phyloP scores from a whole-genome alignment of 2,113 vertebrate species.

The Alosa alosa region DNA sequence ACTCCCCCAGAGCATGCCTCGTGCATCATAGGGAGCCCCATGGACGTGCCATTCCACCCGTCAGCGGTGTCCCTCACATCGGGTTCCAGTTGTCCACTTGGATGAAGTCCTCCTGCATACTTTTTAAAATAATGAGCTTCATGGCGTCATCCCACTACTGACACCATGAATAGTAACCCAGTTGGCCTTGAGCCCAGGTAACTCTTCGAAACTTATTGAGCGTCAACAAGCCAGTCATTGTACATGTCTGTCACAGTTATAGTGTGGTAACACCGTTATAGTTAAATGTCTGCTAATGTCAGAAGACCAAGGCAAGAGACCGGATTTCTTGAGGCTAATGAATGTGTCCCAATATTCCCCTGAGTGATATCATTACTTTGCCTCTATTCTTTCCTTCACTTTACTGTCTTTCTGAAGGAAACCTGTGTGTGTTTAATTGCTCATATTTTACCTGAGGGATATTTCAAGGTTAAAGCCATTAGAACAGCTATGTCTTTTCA shows the following conservation, averaged over 20 bases:
- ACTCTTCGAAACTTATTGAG: background rate
- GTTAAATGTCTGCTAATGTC: background rate
- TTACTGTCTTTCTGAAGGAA: conserved; percentile 10
- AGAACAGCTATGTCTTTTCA: background rate
- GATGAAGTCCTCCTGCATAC: no score
- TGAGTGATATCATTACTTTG: background rate
- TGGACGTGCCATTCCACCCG: background rate
- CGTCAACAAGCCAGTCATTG: background rate
- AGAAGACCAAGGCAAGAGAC: background rate
- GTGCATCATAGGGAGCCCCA: background rate
- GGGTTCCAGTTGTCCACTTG: background rate
- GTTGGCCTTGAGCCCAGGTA: background rate
- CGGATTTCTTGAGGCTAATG: background rate
- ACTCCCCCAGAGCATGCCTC: background rate
- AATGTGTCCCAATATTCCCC: background rate
- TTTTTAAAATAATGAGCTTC: no score
- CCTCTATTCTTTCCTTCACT: background rate
- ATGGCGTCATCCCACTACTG: background rate
- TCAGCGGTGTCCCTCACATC: background rate
- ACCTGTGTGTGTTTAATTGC: background rate
- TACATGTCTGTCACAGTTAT: background rate
- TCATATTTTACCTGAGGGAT: background rate
- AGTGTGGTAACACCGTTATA: background rate
- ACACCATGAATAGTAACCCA: background rate
- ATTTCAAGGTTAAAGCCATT: conserved; percentile 13